Percentiles rank a stretch among this genome's conserved stretches.
These are phyloP conservation scores for Lethocerus indicus DNA, from an alignment of 1,140 invertebrate species.

Conservation along the genomic window DNA sequence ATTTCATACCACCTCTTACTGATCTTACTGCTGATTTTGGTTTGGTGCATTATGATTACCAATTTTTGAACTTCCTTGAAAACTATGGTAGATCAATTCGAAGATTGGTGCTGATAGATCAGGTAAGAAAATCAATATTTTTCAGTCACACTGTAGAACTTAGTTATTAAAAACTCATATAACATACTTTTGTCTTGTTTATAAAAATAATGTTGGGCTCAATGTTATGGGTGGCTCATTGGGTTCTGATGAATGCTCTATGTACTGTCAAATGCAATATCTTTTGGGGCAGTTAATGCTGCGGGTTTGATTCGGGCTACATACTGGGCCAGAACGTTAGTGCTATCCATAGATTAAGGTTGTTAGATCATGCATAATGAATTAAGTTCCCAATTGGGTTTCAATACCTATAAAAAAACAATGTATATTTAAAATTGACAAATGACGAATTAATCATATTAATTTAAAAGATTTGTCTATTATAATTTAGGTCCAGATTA, in stretches of 20 bases:
- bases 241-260: background rate
- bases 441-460: no score
- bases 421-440: no score
- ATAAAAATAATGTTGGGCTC: no score
- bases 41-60: slow-evolving; percentile 11
- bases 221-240: background rate
- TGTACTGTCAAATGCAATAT: no score
- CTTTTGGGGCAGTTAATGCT: no score
- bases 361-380: background rate
- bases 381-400: background rate
- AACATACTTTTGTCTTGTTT: no score
- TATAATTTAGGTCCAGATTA: no score
- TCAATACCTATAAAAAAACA: background rate
- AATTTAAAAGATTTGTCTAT: no score
- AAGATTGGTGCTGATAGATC: slow-evolving; percentile 15
- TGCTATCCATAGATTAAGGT: background rate
- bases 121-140: slow-evolving; percentile 5
- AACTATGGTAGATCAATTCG: slow-evolving; percentile 7
- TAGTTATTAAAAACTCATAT: background rate
- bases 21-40: slow-evolving; percentile 18
- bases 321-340: no score
- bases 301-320: no score
- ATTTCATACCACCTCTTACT: slow-evolving; percentile 10
- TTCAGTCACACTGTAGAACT: background rate
- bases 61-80: slow-evolving; percentile 12